phyloP scores from a whole-genome alignment of 1,140 invertebrate species.

The Danaus plexippus region DNA sequence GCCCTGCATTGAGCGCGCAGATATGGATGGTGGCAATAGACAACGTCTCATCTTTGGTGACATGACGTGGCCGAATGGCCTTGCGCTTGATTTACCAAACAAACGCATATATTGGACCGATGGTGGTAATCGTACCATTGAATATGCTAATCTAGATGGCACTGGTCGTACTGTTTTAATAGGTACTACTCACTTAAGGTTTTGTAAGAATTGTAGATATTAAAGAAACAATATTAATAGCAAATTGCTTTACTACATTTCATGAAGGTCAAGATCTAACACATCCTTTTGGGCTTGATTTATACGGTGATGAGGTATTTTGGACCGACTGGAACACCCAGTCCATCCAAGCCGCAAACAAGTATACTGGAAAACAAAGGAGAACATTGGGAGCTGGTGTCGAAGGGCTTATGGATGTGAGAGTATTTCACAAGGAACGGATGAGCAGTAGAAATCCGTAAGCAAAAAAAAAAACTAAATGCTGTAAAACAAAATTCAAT shows the following conservation, averaged over 20 bases:
- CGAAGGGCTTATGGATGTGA: constrained; percentile 86
- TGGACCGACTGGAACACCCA: constrained; percentile 90
- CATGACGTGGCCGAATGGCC: constrained; percentile 85
- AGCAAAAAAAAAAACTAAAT: constrained; percentile 8
- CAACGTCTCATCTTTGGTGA: constrained; percentile 78
- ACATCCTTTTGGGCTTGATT: constrained; percentile 89
- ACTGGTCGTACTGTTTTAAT: constrained; percentile 78
- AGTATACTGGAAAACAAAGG: constrained; percentile 78
- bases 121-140: constrained; percentile 83
- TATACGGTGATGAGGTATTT: constrained; percentile 88
- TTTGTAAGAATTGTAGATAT: constrained; percentile 8
- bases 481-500: not conserved
- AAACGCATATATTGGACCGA: constrained; percentile 88
- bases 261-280: constrained; percentile 73
- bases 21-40: constrained; percentile 88
- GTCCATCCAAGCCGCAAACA: constrained; percentile 84
- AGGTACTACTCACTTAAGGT: constrained; percentile 55
- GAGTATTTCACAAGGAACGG: constrained; percentile 83
- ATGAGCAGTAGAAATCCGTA: constrained; percentile 62
- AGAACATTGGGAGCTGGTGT: constrained; percentile 78
- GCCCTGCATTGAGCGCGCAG: constrained; percentile 87
- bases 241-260: constrained; percentile 4
- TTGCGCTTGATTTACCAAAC: constrained; percentile 83
- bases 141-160: constrained; percentile 87
- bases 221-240: not conserved